Base-by-base conservation (phyloP, 2,888 invertebrate species). In the Brachypterus glaber region DNA sequence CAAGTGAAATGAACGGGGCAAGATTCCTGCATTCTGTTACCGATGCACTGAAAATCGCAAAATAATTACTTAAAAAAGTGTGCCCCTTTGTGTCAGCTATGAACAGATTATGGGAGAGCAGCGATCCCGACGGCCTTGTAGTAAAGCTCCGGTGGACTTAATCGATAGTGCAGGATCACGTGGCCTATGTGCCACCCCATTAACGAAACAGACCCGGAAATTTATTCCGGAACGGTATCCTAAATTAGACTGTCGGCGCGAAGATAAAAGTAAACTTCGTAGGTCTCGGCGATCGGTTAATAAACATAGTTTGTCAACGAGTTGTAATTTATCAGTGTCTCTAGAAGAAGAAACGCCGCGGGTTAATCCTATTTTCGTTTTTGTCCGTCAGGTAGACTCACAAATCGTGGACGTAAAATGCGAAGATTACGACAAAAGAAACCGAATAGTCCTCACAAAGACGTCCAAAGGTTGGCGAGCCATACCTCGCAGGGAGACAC, bases 351-450 rank as follows among this genome's bases (percentile, higher is more conserved):
- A 71, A 59, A 68, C 67, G 54, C 72, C 82, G 52, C 76, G 79
- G 42, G 78, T 85, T 51, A 82, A 84, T 59, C 87, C 87, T 49
- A 82, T 88, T 49, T 88, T 88, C 66, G 73, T 88, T 51, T 88
- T 87, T 86, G 82, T 83, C 45, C 80, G 82, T 59, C 83, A 84
- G 63, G 76, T 76, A 53, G 82, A 85, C 66, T 82, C 82, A 46
- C 76, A 76, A 60, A 85, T 88, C 64, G 79, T 84, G 59, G 82
- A 84, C 66, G 86, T 88, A 53, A 77, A 79, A 64, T 86, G 86
- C 69, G 88, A 88, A 66, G 87, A 88, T 63, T 87, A 87, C 72
- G 87, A 88, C 70, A 77, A 82, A 62, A 72, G 84, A 41, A 88
- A 88, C 68, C 82, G 87, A 43, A 82, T 88, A 57, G 79, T 83